Evolutionary conservation across 2,113 vertebrate genomes (phyloP).

Genomic region (Barnardius zonarius): DNA sequence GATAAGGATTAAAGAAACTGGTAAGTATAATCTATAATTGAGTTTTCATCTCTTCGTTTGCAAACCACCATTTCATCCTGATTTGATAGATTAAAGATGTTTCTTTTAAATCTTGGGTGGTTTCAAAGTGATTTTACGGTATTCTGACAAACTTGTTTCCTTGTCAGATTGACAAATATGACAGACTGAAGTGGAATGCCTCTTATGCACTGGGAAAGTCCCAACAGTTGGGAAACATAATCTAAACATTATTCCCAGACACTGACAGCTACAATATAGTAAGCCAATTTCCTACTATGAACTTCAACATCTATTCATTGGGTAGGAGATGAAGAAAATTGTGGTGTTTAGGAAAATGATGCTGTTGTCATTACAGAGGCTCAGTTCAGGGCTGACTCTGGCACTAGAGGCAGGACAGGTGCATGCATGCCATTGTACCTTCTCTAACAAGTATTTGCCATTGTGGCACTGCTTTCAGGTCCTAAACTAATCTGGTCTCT

Average conservation of each 20-base stretch:
- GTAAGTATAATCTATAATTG: not conserved
- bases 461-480: not conserved
- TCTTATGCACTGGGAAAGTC: not conserved
- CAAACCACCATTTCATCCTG: not conserved
- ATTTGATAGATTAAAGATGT: not conserved
- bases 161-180: constrained; percentile 4
- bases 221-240: constrained; percentile 3
- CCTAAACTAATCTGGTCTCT: not conserved
- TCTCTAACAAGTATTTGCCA: not conserved
- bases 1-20: not conserved
- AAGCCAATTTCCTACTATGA: not conserved
- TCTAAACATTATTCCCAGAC: not conserved
- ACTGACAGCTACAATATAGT: not conserved
- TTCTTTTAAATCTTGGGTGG: constrained; percentile 9
- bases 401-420: not conserved
- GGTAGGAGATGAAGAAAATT: not conserved
- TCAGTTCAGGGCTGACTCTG: not conserved
- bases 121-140: not conserved
- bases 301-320: not conserved
- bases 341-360: not conserved
- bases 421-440: fast-evolving
- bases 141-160: constrained; percentile 14
- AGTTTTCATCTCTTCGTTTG: not conserved
- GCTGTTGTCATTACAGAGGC: not conserved
- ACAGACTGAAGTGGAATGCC: not conserved